phyloP scores from a whole-genome alignment of 2,113 vertebrate genomes.

The Halcyon senegalensis region DNA sequence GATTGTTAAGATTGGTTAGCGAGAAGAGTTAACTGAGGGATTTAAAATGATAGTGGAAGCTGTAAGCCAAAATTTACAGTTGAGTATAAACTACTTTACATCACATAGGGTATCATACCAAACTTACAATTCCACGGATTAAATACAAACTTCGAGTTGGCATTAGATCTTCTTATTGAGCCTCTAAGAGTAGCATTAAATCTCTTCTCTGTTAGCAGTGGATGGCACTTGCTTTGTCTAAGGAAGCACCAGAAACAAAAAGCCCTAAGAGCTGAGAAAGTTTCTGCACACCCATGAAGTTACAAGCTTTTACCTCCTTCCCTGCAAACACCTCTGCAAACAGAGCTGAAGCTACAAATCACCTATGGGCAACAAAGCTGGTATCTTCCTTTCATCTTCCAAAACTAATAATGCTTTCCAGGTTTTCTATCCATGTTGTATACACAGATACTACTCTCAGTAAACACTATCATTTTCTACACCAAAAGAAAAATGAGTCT shows the following conservation, averaged over 20 bases:
- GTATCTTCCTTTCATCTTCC: slow-evolving; percentile 8
- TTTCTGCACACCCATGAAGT: not conserved
- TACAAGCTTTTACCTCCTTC: not conserved
- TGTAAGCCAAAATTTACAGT: not conserved
- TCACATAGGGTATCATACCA: not conserved
- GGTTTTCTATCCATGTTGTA: not conserved
- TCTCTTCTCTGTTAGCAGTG: not conserved
- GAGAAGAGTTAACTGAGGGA: not conserved
- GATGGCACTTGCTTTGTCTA: not conserved
- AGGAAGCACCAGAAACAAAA: not conserved
- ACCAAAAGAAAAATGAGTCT: not conserved
- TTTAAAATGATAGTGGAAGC: not conserved
- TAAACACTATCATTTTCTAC: not conserved
- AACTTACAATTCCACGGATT: not conserved
- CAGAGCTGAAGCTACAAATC: not conserved
- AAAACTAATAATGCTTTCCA: not conserved
- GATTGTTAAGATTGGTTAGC: not conserved
- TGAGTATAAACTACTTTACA: not conserved
- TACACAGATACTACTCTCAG: not conserved
- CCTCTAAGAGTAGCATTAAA: not conserved
- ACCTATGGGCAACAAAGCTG: not conserved
- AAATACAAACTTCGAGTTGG: not conserved
- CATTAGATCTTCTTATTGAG: not conserved
- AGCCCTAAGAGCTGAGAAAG: not conserved
- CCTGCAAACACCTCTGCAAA: not conserved